Conservation (phyloP, 2,888 invertebrate genomes). For the Polymixis lichenea region DNA sequence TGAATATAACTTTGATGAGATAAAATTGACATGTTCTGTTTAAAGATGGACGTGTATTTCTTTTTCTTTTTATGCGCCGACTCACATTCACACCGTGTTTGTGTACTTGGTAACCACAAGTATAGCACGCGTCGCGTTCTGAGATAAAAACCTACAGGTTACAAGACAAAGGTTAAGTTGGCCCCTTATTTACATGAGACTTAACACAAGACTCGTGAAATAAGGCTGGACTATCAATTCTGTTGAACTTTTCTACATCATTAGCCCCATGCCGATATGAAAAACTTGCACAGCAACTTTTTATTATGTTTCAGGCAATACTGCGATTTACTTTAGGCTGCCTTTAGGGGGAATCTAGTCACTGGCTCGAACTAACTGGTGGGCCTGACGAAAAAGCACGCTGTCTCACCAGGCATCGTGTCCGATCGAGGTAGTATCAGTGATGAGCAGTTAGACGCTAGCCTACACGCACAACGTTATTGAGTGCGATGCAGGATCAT, state of each 20-base stretch:
- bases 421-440: no score
- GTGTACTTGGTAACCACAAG: not conserved
- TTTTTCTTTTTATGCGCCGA: conserved; percentile 12
- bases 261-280: not conserved
- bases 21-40: conserved; percentile 62
- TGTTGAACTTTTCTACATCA: not conserved
- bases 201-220: not conserved
- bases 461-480: no score
- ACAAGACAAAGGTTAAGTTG: not conserved
- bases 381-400: no score
- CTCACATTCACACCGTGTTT: not conserved
- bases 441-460: no score
- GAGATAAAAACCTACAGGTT: no score
- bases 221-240: not conserved
- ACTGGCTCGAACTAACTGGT: no score
- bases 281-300: not conserved
- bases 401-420: no score
- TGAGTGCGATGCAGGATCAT: no score
- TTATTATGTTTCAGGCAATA: not conserved
- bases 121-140: not conserved
- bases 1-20: conserved; percentile 64
- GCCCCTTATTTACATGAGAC: not conserved
- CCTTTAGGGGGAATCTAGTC: no score
- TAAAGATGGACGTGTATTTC: conserved; percentile 30
- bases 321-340: no score